Evolutionary conservation across 2,797 vertebrate species (phyloP).

Genomic region (Neostethus bicornis): DNA sequence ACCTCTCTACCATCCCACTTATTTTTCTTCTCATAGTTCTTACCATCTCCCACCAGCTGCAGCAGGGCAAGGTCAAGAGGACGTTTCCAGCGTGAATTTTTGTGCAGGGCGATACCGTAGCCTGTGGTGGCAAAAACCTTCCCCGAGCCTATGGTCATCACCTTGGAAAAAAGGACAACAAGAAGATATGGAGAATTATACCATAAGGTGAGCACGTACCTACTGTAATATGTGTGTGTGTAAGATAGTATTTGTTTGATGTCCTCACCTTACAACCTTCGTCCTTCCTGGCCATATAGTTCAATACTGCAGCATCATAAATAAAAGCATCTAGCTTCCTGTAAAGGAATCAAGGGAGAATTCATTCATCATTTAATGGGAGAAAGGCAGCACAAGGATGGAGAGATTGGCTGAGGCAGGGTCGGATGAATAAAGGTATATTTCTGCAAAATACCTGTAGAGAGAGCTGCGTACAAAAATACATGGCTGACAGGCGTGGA

Average conservation of each 20-base stretch:
- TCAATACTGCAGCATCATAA: constrained; percentile 93
- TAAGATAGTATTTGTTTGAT: constrained; percentile 1
- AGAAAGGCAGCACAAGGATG: constrained; percentile 34
- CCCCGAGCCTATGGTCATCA: constrained; percentile 94
- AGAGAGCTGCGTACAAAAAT: constrained; percentile 46
- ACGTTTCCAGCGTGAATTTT: constrained; percentile 94
- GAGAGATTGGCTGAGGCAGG: constrained; percentile 31
- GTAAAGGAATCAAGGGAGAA: constrained; percentile 63
- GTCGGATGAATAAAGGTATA: constrained; percentile 40
- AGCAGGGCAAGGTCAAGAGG: constrained; percentile 91
- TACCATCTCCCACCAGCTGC: constrained; percentile 93
- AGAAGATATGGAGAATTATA: constrained; percentile 23
- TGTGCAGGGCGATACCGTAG: constrained; percentile 94
- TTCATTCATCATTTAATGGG: constrained; percentile 70
- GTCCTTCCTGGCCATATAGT: constrained; percentile 96
- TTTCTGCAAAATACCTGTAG: constrained; percentile 32
- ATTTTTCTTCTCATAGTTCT: constrained; percentile 50
- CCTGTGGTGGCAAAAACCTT: constrained; percentile 96
- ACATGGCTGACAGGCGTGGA: constrained; percentile 33
- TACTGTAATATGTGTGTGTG: constrained; percentile 5
- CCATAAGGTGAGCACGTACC: constrained; percentile 1
- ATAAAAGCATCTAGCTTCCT: constrained; percentile 96
- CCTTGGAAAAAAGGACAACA: constrained; percentile 60
- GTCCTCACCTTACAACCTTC: constrained; percentile 92
- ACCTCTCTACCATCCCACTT: constrained; percentile 49